Evolutionary conservation across 1,140 invertebrate species (phyloP), one percentile per base, ranked within the genome.

Genomic region (Sitophilus oryzae): DNA sequence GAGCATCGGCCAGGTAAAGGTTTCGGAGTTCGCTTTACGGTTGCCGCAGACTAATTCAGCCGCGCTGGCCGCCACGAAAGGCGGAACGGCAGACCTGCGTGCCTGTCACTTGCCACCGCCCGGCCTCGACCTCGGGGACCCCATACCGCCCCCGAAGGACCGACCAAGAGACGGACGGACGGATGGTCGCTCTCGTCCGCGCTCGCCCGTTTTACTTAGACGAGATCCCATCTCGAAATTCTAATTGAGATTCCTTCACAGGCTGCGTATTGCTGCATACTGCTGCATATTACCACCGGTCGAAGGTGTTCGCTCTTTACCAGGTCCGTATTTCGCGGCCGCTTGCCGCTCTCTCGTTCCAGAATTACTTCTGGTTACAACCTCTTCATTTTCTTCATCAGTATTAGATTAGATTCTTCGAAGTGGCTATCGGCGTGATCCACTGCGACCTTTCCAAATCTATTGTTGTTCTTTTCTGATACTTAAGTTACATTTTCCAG

Each of bases 21-120:
- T n/a, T n/a, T n/a, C 20, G 53, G 48, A 51, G 20, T 23, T 56
- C 41, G 59, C 59, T 60, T 60, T 60, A 60, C 59, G 35, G 62
- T 55, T 66, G 64, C 64, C 62, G 64, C 64, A 63, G 58, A 66
- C 60, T 63, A 66, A 66, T 66, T 66, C 62, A 51, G 52, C 49
- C n/a, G n/a, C n/a, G n/a, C n/a, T n/a, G n/a, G 61, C 61, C 61
- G 61, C 57, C 62, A 64, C 57, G 56, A 58, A 62, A 60, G 64
- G 62, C 64, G 64, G 64, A 63, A 53, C 62, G 57, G 55, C 52
- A 60, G 64, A 59, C 64, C 62, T 64, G 64, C 64, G 62, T 66
- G 64, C 62, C 64, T 66, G 64, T 66, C 64, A 66, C 64, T 64
- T 66, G 64, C 64, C 64, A 66, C 64, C 58, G 62, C 60, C 58